These are phyloP conservation scores for Aphelenchoides avenae DNA, from an alignment of 1,140 invertebrate genomes.

Conservation along the genomic window DNA sequence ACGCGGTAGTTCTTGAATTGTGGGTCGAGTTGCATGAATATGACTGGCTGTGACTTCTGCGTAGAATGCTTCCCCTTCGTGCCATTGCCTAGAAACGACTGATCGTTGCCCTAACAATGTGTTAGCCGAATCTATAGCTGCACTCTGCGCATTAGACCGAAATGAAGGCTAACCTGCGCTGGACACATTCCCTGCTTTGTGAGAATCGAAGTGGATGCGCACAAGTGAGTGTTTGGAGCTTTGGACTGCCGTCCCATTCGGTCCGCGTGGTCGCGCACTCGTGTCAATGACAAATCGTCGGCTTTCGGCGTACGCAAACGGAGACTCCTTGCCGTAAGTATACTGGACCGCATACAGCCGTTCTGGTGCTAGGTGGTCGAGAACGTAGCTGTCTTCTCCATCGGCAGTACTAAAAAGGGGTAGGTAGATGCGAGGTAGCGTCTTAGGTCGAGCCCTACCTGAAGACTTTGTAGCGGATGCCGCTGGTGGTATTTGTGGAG, in stretches of 20 bases:
- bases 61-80: too few species aligned
- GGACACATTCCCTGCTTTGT: conserved; percentile 2
- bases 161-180: conserved; percentile 11
- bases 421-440: conserved; percentile 3
- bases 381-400: conserved; percentile 33
- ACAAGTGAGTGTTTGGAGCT: conserved; percentile 28
- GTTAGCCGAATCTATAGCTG: too few species aligned
- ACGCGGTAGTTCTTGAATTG: conserved; percentile 41
- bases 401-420: conserved; percentile 31
- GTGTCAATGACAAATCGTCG: conserved; percentile 53
- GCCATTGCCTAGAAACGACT: too few species aligned
- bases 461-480: conserved; percentile 34
- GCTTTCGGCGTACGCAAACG: conserved; percentile 52
- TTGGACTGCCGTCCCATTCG: conserved; percentile 6
- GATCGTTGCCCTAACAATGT: too few species aligned
- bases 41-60: too few species aligned
- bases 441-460: conserved; percentile 23
- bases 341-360: conserved; percentile 52
- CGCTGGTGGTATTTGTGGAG: conserved; percentile 22
- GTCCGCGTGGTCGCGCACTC: neutral
- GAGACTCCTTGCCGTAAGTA: conserved; percentile 50
- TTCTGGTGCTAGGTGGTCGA: conserved; percentile 39
- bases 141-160: neutral
- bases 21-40: conserved; percentile 4
- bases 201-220: conserved; percentile 24